Percentiles rank a stretch among this genome's conserved stretches.
Evolutionary conservation across 2,888 invertebrate genomes (phyloP).

Genomic region (Scrobipalpa atriplicella): DNA sequence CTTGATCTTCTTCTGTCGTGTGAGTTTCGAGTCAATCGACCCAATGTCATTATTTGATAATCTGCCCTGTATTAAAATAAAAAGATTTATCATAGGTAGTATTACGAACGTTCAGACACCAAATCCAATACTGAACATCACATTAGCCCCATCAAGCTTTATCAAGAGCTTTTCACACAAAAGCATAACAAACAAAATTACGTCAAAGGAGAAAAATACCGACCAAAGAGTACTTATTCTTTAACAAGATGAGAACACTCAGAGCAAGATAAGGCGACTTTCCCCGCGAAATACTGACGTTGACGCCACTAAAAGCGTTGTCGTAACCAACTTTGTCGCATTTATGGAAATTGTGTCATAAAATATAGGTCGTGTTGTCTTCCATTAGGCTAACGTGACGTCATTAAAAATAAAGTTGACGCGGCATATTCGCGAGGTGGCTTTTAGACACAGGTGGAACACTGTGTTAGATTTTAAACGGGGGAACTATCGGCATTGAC

Average conservation of each 20-base stretch:
- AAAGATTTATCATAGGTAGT: no score
- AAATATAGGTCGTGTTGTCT: constrained; percentile 73
- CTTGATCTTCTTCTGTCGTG: no score
- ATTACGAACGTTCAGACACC: no score
- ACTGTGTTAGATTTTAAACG: constrained; percentile 66
- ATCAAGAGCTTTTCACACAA: not conserved
- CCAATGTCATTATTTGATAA: no score
- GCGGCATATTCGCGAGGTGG: constrained; percentile 66
- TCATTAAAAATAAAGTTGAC: constrained; percentile 78
- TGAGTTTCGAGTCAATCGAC: no score
- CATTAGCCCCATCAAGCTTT: not conserved
- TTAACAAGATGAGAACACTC: constrained; percentile 39
- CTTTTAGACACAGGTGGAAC: constrained; percentile 77
- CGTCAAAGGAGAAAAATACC: not conserved
- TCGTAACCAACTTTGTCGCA: constrained; percentile 69
- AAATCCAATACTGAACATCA: no score
- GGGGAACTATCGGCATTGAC: not conserved
- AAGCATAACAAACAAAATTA: not conserved
- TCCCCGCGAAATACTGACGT: constrained; percentile 54
- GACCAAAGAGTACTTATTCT: constrained; percentile 29
- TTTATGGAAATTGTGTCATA: constrained; percentile 74
- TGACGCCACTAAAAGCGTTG: constrained; percentile 66
- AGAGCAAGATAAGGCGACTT: constrained; percentile 27
- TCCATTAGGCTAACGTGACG: constrained; percentile 72
- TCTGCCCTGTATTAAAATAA: no score